Evolutionary conservation across 2,113 vertebrate genomes (phyloP).

Genomic region (Burhinus bistriatus): DNA sequence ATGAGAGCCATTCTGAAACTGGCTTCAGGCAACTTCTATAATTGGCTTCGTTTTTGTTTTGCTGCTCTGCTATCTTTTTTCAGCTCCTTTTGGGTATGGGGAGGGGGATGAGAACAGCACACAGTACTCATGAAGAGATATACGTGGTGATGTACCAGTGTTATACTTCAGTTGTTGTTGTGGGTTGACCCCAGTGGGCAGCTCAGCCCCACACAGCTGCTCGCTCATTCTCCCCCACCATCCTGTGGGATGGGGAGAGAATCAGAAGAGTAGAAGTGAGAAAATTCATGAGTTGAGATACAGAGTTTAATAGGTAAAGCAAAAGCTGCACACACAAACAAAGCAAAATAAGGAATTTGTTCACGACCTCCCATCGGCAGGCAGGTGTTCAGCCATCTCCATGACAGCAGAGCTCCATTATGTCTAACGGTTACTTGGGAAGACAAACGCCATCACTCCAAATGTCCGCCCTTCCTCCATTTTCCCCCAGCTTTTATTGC

Average conservation of each 20-base stretch:
- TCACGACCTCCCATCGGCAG: background rate
- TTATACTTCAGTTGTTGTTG: background rate
- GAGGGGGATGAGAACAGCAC: background rate
- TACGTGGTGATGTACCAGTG: background rate
- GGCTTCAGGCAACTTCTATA: background rate
- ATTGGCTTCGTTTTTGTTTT: background rate
- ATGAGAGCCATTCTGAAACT: background rate
- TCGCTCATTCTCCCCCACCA: accelerated
- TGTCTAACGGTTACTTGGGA: accelerated
- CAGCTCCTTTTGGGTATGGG: background rate
- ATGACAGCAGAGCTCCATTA: background rate
- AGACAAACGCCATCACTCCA: background rate
- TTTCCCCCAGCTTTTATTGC: background rate
- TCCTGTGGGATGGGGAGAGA: background rate
- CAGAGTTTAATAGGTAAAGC: background rate
- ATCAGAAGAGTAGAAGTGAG: background rate
- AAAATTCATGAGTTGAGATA: background rate
- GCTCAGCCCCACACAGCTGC: background rate
- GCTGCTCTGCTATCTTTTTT: background rate
- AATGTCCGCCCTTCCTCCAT: background rate
- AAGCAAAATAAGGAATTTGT: background rate
- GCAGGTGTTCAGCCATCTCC: background rate
- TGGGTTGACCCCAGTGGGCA: background rate
- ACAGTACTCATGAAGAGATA: background rate
- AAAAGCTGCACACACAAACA: background rate